phyloP scores from a whole-genome alignment of 2,797 vertebrate species.

The Telmatherina bonti region DNA sequence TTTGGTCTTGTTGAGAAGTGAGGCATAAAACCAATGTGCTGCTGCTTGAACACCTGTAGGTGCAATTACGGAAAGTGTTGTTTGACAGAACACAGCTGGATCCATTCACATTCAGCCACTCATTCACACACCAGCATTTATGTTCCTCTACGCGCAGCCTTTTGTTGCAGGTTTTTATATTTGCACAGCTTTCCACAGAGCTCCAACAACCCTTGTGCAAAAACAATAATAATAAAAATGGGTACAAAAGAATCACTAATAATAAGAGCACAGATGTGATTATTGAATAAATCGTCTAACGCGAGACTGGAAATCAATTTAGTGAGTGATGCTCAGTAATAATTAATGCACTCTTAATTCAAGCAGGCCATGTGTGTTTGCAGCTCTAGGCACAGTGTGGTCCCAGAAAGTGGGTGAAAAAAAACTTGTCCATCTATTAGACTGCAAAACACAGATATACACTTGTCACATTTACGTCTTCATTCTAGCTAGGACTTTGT shows the following conservation, averaged over 20 bases:
- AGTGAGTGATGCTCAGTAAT: conserved; percentile 50
- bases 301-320: conserved; percentile 50
- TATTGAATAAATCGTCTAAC: conserved; percentile 43
- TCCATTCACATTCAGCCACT: conserved; percentile 37
- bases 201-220: not conserved
- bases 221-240: conserved; percentile 24
- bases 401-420: conserved; percentile 56
- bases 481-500: not conserved
- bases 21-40: conserved; percentile 18
- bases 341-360: conserved; percentile 47
- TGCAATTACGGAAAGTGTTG: conserved; percentile 38
- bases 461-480: not conserved
- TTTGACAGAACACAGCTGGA: conserved; percentile 23
- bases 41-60: conserved; percentile 45
- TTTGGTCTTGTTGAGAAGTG: conserved; percentile 19
- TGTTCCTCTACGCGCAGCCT: conserved; percentile 7
- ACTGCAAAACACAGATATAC: not conserved
- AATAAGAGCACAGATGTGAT: conserved; percentile 40
- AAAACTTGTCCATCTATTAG: conserved; percentile 17
- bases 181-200: conserved; percentile 13
- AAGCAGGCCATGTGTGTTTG: conserved; percentile 34
- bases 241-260: conserved; percentile 16
- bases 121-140: conserved; percentile 30
- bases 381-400: conserved; percentile 41
- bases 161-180: conserved; percentile 13